Base-by-base conservation (phyloP, 2,113 vertebrate genomes). In the Oncorhynchus tshawytscha region DNA sequence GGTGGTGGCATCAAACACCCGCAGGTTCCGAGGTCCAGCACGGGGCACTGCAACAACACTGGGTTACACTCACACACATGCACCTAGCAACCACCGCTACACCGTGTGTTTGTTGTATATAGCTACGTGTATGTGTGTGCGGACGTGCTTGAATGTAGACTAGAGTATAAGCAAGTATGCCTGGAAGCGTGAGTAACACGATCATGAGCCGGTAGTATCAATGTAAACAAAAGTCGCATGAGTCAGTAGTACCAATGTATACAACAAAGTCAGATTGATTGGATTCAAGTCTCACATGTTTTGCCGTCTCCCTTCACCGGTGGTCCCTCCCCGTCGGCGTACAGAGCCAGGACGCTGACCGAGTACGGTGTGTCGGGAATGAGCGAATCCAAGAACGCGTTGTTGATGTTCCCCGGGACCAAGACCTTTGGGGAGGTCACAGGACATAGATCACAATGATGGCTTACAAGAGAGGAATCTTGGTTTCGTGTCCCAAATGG, bases 1-100 rank as follows among this genome's bases (percentile, higher is more conserved):
- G 77, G 97, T 99, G 72, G 96, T 99, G 87, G 95, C 95, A 4
- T 95, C 96, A 0, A 94, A 97, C 72, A 99, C 95, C 5, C 95
- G 94, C 82, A 99, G 88, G 74, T 99, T 99, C 84, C 95, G 94
- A 74, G 98, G 97, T 6, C 96, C 97, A 45, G 91, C 90, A 2
- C 97, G 95, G 67, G 97, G 96, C 80, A 97, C 98, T 99, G 88
- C 66, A 73, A 90, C 80, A 69, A 24, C 5, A 45, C 9, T 45
- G 39, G 39, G 39, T 45, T 45, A 45, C 9, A 45, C 39, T 45
- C 9, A 45, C 39, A n/a, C 60, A 45, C 39, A 45, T 12, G 39
- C 39, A 45, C 39, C 39, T 45, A 45, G 39, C 39, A 45, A 45
- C 39, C 9, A 45, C 39, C 8, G 9, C 6, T 18, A 11, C 39